Evolutionary conservation across 2,888 invertebrate species (phyloP).

Genomic region (Drosophila austrosaltans): DNA sequence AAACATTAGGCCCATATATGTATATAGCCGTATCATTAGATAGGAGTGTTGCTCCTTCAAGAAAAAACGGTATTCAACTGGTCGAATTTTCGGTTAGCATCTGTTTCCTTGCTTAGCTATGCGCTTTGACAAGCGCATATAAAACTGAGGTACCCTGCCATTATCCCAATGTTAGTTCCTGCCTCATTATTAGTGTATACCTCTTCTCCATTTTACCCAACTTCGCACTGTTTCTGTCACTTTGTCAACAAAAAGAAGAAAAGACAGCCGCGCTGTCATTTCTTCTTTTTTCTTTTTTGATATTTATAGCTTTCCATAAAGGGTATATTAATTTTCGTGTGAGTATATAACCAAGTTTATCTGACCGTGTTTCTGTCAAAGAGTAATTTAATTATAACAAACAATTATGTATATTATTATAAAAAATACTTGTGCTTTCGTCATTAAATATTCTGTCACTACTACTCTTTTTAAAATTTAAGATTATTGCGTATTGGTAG

Average conservation of each 20-base stretch:
- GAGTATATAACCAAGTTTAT: no score
- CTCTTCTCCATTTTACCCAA: not conserved
- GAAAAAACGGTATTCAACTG: not conserved
- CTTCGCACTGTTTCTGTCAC: slow-evolving; percentile 28
- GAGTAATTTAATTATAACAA: no score
- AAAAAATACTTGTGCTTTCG: no score
- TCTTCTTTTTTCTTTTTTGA: slow-evolving; percentile 38
- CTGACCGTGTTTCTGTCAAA: no score
- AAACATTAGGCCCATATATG: no score
- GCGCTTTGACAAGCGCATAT: slow-evolving; percentile 55
- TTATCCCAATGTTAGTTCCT: slow-evolving; percentile 12
- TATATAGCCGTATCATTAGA: not conserved
- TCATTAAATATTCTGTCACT: no score
- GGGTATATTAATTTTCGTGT: no score
- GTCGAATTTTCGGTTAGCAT: slow-evolving; percentile 5
- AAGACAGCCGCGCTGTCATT: slow-evolving; percentile 2
- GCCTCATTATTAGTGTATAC: slow-evolving; percentile 40
- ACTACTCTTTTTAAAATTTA: no score
- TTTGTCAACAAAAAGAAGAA: slow-evolving; percentile 25
- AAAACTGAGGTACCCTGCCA: slow-evolving; percentile 36
- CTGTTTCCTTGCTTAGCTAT: slow-evolving; percentile 47
- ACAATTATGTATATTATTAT: no score
- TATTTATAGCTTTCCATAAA: slow-evolving; percentile 5
- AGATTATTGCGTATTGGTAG: no score
- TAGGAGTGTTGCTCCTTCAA: no score